A percentile compares a stretch with the other conserved stretches of the same genome.
Evolutionary conservation across 37 sponge, comb jelly and placozoan genomes (phyloP).

Genomic region (Crambe crambe): DNA sequence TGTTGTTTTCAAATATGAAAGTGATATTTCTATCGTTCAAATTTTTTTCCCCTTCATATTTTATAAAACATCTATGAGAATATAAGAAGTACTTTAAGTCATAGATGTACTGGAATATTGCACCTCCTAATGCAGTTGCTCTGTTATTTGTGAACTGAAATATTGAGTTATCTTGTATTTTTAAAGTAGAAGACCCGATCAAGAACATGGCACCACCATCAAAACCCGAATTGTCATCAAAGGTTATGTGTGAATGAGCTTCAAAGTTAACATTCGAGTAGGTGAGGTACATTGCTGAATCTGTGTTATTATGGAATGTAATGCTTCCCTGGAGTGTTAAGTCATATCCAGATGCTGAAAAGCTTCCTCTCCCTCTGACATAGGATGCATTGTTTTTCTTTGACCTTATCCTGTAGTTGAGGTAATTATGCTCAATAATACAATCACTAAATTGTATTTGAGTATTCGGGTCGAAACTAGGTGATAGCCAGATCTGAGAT

Average conservation of each 20-base stretch:
- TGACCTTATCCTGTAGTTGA: too few relatives aligned
- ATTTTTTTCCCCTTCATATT: neutral
- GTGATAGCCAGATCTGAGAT: too few relatives aligned
- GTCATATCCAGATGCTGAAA: neutral
- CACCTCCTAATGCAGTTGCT: conserved; percentile 52
- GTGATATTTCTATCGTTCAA: neutral
- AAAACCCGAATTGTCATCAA: neutral
- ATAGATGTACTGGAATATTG: conserved; percentile 13
- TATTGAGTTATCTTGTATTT: neutral
- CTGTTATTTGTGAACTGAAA: conserved; percentile 35
- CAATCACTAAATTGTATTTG: neutral
- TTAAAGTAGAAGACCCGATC: conserved; percentile 23
- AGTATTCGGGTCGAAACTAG: neutral
- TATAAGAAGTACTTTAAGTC: neutral
- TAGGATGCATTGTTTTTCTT: too few relatives aligned
- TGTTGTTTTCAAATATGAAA: neutral
- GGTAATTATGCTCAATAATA: neutral
- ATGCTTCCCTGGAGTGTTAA: neutral
- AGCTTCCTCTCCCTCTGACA: neutral
- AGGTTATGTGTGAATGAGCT: neutral
- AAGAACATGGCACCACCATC: too few relatives aligned
- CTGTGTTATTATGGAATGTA: neutral
- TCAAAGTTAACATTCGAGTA: neutral
- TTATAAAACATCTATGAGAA: neutral
- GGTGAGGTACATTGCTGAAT: neutral